phyloP scores from a whole-genome alignment of 2,797 vertebrate species.

The Pelochelys cantorii region DNA sequence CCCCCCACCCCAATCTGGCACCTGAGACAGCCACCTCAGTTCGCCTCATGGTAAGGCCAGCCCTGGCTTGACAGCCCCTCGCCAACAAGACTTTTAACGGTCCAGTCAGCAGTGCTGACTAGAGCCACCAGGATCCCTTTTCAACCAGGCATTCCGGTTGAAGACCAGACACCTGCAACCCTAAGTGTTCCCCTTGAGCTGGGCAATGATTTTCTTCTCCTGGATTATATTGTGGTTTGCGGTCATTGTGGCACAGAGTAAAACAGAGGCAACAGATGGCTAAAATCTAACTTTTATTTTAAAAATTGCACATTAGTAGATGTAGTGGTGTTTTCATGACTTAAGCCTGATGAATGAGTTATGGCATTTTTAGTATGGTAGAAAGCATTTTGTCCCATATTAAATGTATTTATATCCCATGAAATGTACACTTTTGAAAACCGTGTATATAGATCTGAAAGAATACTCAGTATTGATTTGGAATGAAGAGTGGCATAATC shows the following conservation, averaged over 20 bases:
- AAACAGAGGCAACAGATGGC: neutral
- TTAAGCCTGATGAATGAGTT: neutral
- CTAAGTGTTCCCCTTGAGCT: neutral
- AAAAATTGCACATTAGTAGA: neutral
- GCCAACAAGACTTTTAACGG: no score
- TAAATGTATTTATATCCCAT: constrained; percentile 58
- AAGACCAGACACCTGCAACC: no score
- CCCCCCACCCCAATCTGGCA: no score
- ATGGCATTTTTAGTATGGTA: constrained; percentile 6
- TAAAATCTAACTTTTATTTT: neutral
- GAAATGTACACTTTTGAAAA: constrained; percentile 61
- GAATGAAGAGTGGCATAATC: constrained; percentile 48
- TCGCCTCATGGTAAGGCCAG: no score
- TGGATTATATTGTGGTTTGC: neutral
- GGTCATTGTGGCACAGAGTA: neutral
- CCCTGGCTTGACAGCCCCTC: no score
- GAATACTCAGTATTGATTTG: constrained; percentile 54
- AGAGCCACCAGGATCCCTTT: no score
- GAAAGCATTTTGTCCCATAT: constrained; percentile 40
- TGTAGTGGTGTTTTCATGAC: neutral
- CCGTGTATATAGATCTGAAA: constrained; percentile 60
- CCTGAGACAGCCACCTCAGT: no score
- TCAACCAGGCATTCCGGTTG: no score
- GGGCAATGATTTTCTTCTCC: neutral
- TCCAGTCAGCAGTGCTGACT: no score